These are phyloP conservation scores for Dynastes hyllus DNA, from an alignment of 2,888 invertebrate genomes.

Conservation along the genomic window DNA sequence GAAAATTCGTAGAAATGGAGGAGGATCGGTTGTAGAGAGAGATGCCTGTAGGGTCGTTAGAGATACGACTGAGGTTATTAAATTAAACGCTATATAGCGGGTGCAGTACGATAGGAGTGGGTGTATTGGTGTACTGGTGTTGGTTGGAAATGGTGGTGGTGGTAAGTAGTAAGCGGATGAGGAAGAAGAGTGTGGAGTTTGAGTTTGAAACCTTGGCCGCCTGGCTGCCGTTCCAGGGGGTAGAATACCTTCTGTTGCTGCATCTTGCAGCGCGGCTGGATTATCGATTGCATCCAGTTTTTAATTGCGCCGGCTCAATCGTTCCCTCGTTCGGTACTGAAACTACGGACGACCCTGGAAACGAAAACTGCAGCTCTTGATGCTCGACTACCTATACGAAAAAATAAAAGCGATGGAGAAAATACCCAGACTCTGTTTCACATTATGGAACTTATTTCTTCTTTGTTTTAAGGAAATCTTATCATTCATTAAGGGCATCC, in stretches of 20 bases:
- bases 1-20: not conserved
- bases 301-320: constrained; percentile 65
- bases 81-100: constrained; percentile 32
- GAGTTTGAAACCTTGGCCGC: constrained; percentile 39
- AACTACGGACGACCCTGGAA: not conserved
- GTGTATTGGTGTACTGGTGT: too few relatives aligned
- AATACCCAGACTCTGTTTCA: too few relatives aligned
- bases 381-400: not conserved
- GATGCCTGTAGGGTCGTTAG: not conserved
- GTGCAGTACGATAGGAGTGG: not conserved
- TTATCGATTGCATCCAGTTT: constrained; percentile 64
- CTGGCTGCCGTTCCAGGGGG: constrained; percentile 49
- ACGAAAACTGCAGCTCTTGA: constrained; percentile 2
- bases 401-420: not conserved
- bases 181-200: not conserved
- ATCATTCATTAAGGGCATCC: too few relatives aligned
- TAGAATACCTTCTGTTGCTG: constrained; percentile 49
- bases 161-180: constrained; percentile 4
- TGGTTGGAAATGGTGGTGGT: too few relatives aligned
- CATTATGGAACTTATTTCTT: too few relatives aligned
- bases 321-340: constrained; percentile 11
- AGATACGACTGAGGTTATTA: constrained; percentile 42
- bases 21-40: too few relatives aligned
- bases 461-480: too few relatives aligned
- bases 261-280: constrained; percentile 58